Evolutionary conservation across 1,140 invertebrate genomes (phyloP).

Genomic region (Dinoponera quadriceps): DNA sequence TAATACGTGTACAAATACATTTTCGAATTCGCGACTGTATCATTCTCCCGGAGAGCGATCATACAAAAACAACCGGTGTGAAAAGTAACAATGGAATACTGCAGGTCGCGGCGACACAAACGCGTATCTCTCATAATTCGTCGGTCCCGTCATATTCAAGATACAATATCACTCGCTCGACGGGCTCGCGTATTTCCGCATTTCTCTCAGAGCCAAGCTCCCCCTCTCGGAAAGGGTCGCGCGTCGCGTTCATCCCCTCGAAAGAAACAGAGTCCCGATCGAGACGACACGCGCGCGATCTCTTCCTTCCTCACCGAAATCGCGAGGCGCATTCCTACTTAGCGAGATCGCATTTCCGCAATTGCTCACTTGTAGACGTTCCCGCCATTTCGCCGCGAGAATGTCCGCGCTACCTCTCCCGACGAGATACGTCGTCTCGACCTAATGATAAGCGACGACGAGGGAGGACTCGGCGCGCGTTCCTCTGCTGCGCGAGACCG

Average conservation of each 20-base stretch:
- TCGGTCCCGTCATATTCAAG: background rate
- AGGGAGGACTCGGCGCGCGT: background rate
- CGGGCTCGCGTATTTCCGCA: background rate
- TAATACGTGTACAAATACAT: no score
- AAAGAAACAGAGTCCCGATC: conserved; percentile 8
- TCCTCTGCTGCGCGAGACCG: background rate
- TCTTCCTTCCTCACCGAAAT: background rate
- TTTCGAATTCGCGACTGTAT: no score
- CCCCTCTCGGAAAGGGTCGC: background rate
- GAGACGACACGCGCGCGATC: background rate
- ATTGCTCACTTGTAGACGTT: no score
- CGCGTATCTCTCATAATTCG: background rate
- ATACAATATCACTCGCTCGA: conserved; percentile 16
- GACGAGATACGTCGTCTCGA: no score
- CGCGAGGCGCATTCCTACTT: background rate
- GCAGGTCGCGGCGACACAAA: background rate
- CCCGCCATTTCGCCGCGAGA: no score
- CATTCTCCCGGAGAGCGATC: background rate
- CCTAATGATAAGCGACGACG: background rate
- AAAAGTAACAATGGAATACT: background rate
- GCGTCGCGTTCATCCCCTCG: background rate
- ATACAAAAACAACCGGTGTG: background rate
- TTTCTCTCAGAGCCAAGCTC: no score
- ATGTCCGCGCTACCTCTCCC: no score
- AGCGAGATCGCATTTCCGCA: background rate